Conservation (phyloP, 1,140 invertebrate genomes). For the Drosophila tropicalis region DNA sequence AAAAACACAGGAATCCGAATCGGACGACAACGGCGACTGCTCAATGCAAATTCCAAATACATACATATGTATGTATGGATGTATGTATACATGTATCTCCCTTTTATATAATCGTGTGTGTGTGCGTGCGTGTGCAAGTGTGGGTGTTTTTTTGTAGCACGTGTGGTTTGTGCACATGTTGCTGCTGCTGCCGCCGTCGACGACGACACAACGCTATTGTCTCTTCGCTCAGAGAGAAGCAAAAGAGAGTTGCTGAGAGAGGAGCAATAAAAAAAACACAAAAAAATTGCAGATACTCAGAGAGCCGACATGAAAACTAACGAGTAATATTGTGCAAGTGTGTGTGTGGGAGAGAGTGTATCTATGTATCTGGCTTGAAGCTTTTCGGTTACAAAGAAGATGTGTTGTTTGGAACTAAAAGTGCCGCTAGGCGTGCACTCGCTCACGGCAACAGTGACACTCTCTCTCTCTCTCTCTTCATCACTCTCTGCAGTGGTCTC, state of each 20-base stretch:
- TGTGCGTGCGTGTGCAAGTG: conserved; percentile 45
- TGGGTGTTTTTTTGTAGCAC: conserved; percentile 77
- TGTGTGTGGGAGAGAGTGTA: conserved; percentile 48
- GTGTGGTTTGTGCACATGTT: conserved; percentile 83
- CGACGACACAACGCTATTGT: conserved; percentile 14
- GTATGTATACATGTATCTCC: conserved; percentile 35
- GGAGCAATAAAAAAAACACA: not conserved
- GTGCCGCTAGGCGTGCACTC: conserved; percentile 73
- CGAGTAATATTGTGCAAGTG: conserved; percentile 15
- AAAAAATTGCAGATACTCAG: conserved; percentile 12
- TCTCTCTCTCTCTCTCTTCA: conserved; percentile 21
- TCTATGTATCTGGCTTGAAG: conserved; percentile 14
- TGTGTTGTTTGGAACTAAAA: conserved; percentile 67
- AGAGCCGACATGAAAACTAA: conserved; percentile 14
- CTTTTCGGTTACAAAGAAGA: conserved; percentile 16
- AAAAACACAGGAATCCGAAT: conserved; percentile 56
- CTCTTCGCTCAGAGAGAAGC: conserved; percentile 30
- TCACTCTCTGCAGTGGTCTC: conserved; percentile 5
- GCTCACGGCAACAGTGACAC: conserved; percentile 42
- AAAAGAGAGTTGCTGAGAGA: not conserved
- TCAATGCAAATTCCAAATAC: conserved; percentile 78
- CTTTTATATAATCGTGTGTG: conserved; percentile 17
- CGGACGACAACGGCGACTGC: conserved; percentile 54
- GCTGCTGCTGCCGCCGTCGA: conserved; percentile 46
- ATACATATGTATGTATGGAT: conserved; percentile 29